Evolutionary conservation across 2,797 vertebrate species (phyloP).

Genomic region (Hypotaenidia philippensis): DNA sequence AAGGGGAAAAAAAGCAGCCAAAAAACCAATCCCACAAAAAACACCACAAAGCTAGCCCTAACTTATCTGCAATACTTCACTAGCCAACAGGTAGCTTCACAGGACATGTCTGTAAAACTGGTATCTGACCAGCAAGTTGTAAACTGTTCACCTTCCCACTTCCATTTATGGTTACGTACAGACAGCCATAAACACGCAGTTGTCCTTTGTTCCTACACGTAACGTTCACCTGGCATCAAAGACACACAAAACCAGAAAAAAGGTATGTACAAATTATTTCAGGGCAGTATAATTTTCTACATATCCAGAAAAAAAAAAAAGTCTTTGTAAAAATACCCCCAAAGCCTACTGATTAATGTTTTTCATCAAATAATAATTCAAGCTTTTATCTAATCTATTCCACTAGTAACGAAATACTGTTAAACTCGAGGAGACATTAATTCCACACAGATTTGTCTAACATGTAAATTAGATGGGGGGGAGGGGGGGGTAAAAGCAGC

Average conservation of each 20-base stretch:
- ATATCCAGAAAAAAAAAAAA: background rate
- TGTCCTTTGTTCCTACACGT: background rate
- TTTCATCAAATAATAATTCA: background rate
- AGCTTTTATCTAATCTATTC: background rate
- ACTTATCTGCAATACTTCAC: background rate
- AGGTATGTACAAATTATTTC: background rate
- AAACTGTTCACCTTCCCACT: background rate
- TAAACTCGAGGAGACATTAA: background rate
- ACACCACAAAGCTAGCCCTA: background rate
- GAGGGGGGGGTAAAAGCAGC: background rate
- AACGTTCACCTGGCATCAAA: background rate
- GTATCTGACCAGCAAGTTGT: background rate
- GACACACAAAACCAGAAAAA: background rate
- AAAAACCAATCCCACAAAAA: too few species aligned
- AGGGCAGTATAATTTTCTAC: background rate
- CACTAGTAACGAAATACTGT: background rate
- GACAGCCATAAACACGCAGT: background rate
- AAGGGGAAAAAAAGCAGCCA: background rate
- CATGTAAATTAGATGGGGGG: rapidly evolving
- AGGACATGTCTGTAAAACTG: background rate
- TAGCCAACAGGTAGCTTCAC: background rate
- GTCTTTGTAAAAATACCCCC: background rate
- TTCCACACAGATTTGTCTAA: background rate
- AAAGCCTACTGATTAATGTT: background rate
- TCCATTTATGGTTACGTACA: background rate